Evolutionary conservation across 2,888 invertebrate genomes (phyloP).

Genomic region (Escarpia spicata): DNA sequence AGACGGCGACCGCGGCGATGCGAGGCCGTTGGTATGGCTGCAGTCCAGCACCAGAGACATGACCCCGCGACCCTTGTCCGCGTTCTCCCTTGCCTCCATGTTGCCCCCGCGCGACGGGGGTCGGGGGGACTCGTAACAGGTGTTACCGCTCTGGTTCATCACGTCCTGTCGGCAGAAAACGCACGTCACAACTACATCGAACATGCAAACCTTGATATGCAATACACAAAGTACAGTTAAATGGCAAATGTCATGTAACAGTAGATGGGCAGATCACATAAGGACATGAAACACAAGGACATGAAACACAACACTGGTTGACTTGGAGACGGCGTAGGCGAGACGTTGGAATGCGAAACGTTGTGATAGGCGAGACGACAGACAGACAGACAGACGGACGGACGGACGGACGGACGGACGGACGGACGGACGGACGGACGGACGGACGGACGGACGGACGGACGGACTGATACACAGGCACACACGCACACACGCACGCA

Average conservation of each 20-base stretch:
- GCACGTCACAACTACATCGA: not conserved
- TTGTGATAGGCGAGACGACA: not conserved
- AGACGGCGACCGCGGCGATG: slow-evolving; percentile 30
- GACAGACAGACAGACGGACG: not conserved
- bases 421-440: not conserved
- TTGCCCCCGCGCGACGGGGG: slow-evolving; percentile 17
- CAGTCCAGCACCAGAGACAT: slow-evolving; percentile 24
- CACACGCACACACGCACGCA: not conserved
- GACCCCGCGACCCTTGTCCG: slow-evolving; percentile 27
- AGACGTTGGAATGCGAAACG: not conserved
- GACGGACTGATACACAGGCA: not conserved
- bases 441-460: not conserved
- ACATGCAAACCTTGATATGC: no score
- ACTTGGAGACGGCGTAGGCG: no score
- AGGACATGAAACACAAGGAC: not conserved
- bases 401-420: not conserved
- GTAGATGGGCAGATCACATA: not conserved
- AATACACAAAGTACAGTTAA: no score
- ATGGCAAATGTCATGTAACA: not conserved
- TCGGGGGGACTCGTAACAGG: slow-evolving; percentile 26
- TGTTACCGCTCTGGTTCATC: slow-evolving; percentile 30
- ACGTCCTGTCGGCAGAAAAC: not conserved
- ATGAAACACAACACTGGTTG: not conserved
- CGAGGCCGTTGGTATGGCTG: slow-evolving; percentile 5
- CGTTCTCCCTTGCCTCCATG: slow-evolving; percentile 29